A percentile compares a stretch with the other conserved stretches of the same genome.
These are phyloP conservation scores for Mycteria americana DNA, from an alignment of 2,797 vertebrate species.

Conservation along the genomic window DNA sequence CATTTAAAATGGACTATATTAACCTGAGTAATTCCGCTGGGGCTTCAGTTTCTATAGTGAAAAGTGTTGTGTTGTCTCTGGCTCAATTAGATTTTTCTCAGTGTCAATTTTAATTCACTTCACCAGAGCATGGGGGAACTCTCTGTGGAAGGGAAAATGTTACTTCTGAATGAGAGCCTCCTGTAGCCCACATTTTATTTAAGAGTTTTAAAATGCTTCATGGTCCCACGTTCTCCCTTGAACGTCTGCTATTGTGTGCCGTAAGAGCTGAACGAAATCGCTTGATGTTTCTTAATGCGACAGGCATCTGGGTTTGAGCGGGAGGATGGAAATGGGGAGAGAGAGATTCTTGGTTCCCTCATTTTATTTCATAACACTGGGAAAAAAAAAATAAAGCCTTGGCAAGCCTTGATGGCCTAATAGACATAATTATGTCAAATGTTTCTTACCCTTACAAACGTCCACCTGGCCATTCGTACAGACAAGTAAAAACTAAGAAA, in stretches of 20 bases:
- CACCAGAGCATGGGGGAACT: neutral
- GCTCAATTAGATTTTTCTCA: conserved; percentile 62
- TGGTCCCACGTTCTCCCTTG: neutral
- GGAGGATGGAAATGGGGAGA: neutral
- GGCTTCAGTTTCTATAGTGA: conserved; percentile 46
- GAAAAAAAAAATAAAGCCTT: neutral
- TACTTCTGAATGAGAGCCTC: conserved; percentile 32
- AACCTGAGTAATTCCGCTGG: conserved; percentile 6
- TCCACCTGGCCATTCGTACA: accelerated
- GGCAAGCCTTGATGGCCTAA: neutral
- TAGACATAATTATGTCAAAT: neutral
- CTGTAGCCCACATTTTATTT: conserved; percentile 18
- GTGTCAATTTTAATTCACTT: conserved; percentile 70
- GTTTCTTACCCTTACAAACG: neutral
- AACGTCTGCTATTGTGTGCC: neutral
- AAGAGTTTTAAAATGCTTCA: neutral
- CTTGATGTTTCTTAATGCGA: neutral
- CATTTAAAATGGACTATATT: conserved; percentile 55
- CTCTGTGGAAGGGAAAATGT: conserved; percentile 27
- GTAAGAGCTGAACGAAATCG: neutral
- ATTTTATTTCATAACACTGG: neutral
- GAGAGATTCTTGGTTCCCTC: neutral
- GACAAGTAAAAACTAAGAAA: neutral
- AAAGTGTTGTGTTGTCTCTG: conserved; percentile 59
- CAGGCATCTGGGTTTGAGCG: neutral